A percentile compares a stretch with the other conserved stretches of the same genome.
These are phyloP conservation scores for Leucophenga maculata DNA, from an alignment of 2,888 invertebrate species.

Conservation along the genomic window DNA sequence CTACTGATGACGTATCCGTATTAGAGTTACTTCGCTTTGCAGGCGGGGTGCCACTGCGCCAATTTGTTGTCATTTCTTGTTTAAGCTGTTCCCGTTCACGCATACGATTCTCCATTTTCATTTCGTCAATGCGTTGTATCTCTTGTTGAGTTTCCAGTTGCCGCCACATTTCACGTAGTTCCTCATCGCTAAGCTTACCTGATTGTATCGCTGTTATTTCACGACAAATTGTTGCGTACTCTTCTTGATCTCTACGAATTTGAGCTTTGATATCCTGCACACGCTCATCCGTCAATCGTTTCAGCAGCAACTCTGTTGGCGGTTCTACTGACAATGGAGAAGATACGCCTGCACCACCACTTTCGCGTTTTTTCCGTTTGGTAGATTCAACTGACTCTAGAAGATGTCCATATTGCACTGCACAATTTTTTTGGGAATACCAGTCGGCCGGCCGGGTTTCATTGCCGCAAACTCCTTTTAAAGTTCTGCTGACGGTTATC, in stretches of 20 bases:
- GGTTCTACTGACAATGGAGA: conserved; percentile 73
- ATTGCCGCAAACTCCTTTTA: conserved; percentile 81
- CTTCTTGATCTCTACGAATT: conserved; percentile 81
- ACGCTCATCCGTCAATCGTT: conserved; percentile 83
- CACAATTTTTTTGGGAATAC: conserved; percentile 94
- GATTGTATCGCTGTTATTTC: conserved; percentile 74
- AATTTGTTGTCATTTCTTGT: conserved; percentile 76
- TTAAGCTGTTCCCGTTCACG: conserved; percentile 77
- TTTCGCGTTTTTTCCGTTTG: conserved; percentile 68
- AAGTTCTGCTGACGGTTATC: conserved; percentile 75
- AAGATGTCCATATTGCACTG: conserved; percentile 90
- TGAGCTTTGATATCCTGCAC: conserved; percentile 83
- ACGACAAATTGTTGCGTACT: conserved; percentile 81
- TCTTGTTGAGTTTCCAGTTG: conserved; percentile 83
- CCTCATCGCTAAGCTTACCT: conserved; percentile 78
- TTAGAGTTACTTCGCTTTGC: conserved; percentile 39
- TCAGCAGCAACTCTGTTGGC: conserved; percentile 84
- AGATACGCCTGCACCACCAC: conserved; percentile 43
- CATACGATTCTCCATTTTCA: conserved; percentile 66
- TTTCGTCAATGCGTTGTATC: conserved; percentile 79
- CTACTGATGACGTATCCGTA: conserved; percentile 61
- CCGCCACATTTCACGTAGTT: conserved; percentile 82
- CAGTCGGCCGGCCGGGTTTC: conserved; percentile 77
- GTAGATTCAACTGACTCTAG: conserved; percentile 90
- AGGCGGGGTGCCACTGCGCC: conserved; percentile 69